A percentile compares a stretch with the other conserved stretches of the same genome.
These are phyloP conservation scores for Limenitis camilla DNA, from an alignment of 2,888 invertebrate genomes.

Conservation along the genomic window DNA sequence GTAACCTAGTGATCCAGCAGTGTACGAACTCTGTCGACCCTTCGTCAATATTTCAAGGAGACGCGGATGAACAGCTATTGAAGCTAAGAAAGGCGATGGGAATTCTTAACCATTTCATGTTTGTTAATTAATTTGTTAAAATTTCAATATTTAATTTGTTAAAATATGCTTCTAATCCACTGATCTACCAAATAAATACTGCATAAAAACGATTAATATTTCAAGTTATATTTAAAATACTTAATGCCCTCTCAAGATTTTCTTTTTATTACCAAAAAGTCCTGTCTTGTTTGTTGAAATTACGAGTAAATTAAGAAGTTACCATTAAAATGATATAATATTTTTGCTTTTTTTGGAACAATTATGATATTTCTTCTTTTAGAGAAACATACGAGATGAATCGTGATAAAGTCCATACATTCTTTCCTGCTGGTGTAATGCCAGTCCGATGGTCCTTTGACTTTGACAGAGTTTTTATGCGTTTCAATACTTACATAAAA, in stretches of 20 bases:
- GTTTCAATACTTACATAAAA: constrained; percentile 77
- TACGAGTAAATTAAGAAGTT: too few species aligned
- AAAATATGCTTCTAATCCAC: too few species aligned
- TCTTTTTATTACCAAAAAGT: too few species aligned
- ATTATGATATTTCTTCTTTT: too few species aligned
- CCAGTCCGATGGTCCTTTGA: constrained; percentile 85
- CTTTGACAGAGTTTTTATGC: constrained; percentile 79
- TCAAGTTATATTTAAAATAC: too few species aligned
- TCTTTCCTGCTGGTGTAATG: constrained; percentile 70
- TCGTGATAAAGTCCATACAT: constrained; percentile 68
- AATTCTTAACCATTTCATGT: constrained; percentile 75
- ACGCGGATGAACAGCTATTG: constrained; percentile 81
- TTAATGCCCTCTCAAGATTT: too few species aligned
- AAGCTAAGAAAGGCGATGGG: constrained; percentile 72
- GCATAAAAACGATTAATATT: too few species aligned
- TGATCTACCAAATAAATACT: too few species aligned
- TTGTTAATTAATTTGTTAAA: constrained; percentile 33
- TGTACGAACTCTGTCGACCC: constrained; percentile 84
- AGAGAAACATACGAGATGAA: constrained; percentile 71
- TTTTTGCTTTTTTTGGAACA: constrained; percentile 37
- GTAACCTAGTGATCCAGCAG: constrained; percentile 87
- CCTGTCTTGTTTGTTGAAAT: too few species aligned
- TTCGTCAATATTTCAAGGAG: constrained; percentile 87
- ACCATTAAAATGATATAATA: not conserved
- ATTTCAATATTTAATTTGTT: too few species aligned